Evolutionary conservation across 1,140 invertebrate genomes (phyloP).

Genomic region (Sycophila sp.): DNA sequence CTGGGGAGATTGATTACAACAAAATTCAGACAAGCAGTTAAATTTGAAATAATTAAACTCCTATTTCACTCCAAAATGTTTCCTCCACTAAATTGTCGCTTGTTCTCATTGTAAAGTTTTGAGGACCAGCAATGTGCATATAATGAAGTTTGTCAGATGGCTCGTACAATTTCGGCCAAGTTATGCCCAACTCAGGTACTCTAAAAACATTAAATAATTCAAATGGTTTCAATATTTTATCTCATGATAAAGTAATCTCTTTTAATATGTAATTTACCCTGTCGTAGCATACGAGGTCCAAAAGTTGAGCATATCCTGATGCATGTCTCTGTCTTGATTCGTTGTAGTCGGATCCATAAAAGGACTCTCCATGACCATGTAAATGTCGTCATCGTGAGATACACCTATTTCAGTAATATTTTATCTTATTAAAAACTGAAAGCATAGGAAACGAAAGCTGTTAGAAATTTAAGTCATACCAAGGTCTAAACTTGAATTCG

Average conservation of each 20-base stretch:
- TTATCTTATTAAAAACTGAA: too few species aligned
- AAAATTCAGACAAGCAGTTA: neutral
- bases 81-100: neutral
- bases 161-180: neutral
- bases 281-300: neutral
- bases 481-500: constrained; percentile 58
- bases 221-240: too few species aligned
- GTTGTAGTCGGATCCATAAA: neutral
- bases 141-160: neutral
- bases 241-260: too few species aligned
- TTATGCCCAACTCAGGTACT: neutral
- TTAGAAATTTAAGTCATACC: constrained; percentile 54
- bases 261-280: neutral
- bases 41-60: neutral
- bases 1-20: too few species aligned
- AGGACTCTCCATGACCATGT: neutral
- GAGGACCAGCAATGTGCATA: neutral
- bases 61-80: neutral
- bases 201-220: too few species aligned
- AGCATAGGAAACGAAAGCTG: constrained; percentile 30
- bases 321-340: neutral
- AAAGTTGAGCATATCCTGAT: neutral
- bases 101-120: neutral
- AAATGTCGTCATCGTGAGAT: neutral
- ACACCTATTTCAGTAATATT: neutral